phyloP scores from a whole-genome alignment of 2,797 vertebrate species.

The Molossus alvarezi region DNA sequence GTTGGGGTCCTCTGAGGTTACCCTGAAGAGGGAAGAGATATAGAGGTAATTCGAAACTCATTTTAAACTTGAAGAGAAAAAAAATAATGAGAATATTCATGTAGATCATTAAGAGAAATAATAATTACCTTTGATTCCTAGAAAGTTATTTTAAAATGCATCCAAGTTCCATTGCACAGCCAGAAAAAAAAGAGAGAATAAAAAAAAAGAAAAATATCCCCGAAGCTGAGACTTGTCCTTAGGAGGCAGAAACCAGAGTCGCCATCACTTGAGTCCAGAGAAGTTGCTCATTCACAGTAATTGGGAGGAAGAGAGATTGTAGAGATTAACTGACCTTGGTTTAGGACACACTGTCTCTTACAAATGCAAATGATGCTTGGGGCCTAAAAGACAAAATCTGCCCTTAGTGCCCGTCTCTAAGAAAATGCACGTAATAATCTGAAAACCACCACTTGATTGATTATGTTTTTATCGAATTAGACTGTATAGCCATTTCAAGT shows the following conservation, averaged over 20 bases:
- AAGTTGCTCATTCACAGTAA: slow-evolving; percentile 36
- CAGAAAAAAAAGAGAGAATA: background rate
- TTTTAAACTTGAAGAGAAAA: slow-evolving; percentile 55
- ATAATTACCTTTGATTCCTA: slow-evolving; percentile 81
- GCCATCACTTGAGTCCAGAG: background rate
- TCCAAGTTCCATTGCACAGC: slow-evolving; percentile 60
- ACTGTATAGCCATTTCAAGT: background rate
- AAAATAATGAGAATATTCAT: slow-evolving; percentile 66
- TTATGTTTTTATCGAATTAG: background rate
- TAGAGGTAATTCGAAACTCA: slow-evolving; percentile 72
- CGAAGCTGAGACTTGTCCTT: slow-evolving; percentile 71
- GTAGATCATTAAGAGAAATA: slow-evolving; percentile 68
- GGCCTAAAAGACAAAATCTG: slow-evolving; percentile 12
- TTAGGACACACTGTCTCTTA: slow-evolving; percentile 38
- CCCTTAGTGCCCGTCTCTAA: background rate
- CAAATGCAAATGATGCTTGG: slow-evolving; percentile 46
- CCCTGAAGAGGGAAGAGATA: slow-evolving; percentile 56
- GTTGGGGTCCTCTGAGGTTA: background rate
- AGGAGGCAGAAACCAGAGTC: slow-evolving; percentile 46
- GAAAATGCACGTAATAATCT: slow-evolving; percentile 16
- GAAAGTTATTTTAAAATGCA: slow-evolving; percentile 81
- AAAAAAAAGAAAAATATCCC: slow-evolving; percentile 1
- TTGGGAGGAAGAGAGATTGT: slow-evolving; percentile 1
- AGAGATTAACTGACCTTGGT: slow-evolving; percentile 63
- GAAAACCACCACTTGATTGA: background rate